Evolutionary conservation across 2,113 vertebrate species (phyloP).

Genomic region (Corynorhinus townsendii): DNA sequence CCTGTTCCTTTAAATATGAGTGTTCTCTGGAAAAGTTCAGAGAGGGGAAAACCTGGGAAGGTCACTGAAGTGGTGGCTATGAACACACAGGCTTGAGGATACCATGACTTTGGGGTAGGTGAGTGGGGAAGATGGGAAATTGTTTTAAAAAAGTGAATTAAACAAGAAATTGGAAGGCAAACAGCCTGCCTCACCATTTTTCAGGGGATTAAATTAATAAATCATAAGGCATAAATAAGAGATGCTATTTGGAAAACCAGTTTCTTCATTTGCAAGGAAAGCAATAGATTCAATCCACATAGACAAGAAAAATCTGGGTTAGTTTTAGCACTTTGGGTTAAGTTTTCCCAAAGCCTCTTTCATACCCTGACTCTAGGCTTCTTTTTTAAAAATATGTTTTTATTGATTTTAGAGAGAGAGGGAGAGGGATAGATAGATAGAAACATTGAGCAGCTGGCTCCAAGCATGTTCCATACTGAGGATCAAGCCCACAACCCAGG

Average conservation of each 20-base stretch:
- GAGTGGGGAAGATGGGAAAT: neutral
- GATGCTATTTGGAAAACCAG: neutral
- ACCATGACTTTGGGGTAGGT: neutral
- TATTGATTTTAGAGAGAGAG: no score
- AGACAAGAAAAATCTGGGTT: neutral
- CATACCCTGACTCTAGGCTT: neutral
- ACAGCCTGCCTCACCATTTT: neutral
- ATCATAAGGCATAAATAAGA: neutral
- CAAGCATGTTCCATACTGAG: no score
- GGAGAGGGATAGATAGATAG: no score
- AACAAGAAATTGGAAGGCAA: neutral
- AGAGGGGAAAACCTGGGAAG: neutral
- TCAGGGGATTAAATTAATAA: neutral
- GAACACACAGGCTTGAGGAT: neutral
- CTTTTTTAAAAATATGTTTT: neutral
- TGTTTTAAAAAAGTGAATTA: neutral
- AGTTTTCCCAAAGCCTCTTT: neutral
- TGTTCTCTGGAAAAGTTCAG: neutral
- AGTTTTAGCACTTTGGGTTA: neutral
- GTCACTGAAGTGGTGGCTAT: neutral
- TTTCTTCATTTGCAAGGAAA: neutral
- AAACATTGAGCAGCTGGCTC: no score
- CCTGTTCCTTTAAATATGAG: neutral
- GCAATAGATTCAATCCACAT: neutral
- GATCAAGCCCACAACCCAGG: no score